Conservation (phyloP, 2,888 invertebrate genomes). For the Calliscelio sp. region DNA sequence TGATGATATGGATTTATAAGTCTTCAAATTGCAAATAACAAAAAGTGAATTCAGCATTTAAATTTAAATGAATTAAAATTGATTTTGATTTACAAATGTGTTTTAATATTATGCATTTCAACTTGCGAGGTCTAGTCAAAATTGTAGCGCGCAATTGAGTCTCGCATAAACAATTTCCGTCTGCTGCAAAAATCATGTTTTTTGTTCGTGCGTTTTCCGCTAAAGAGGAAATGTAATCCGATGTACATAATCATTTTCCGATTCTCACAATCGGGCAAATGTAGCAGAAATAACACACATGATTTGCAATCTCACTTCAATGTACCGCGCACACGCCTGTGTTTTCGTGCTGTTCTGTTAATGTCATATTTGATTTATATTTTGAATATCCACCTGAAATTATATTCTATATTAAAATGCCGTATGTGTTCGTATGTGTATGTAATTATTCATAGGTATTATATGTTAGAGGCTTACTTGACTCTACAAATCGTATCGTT, state of each 20-base stretch:
- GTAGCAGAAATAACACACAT: conserved; percentile 70
- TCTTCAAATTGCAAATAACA: too few species aligned
- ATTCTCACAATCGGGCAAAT: conserved; percentile 65
- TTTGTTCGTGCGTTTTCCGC: conserved; percentile 26
- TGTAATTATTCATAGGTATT: conserved; percentile 53
- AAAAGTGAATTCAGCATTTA: too few species aligned
- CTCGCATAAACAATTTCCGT: conserved; percentile 39
- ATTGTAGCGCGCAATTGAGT: conserved; percentile 38
- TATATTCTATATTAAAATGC: conserved; percentile 60
- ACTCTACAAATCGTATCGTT: too few species aligned
- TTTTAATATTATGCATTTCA: not conserved
- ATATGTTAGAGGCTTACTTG: conserved; percentile 14
- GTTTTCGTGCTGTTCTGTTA: conserved; percentile 57
- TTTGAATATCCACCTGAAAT: conserved; percentile 61
- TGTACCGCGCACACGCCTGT: conserved; percentile 42
- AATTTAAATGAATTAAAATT: too few species aligned
- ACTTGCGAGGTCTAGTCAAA: conserved; percentile 2
- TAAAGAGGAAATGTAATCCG: conserved; percentile 54
- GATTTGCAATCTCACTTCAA: conserved; percentile 70
- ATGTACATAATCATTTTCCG: conserved; percentile 68
- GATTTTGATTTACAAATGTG: conserved; percentile 6
- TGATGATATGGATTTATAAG: too few species aligned
- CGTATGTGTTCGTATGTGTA: conserved; percentile 5
- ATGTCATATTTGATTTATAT: conserved; percentile 70
- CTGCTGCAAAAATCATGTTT: conserved; percentile 40